Percentiles rank a stretch among this genome's conserved stretches.
These are phyloP conservation scores for Scaptomyza caliginosa DNA, from an alignment of 2,888 invertebrate species.

Conservation along the genomic window DNA sequence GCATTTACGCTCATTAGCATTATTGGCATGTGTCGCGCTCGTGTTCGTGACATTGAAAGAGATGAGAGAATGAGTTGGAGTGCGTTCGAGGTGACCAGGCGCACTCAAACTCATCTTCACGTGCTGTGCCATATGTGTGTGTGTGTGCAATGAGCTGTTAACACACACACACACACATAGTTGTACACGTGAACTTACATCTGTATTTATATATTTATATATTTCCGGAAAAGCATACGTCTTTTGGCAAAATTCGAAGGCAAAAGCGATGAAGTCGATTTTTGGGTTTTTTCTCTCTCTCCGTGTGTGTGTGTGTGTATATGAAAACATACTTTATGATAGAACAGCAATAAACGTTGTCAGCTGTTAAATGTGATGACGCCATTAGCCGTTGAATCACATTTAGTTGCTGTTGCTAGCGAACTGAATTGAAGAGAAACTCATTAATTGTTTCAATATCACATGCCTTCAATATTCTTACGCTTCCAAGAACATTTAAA, in stretches of 20 bases:
- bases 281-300: slow-evolving; percentile 23
- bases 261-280: slow-evolving; percentile 7
- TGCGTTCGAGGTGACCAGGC: slow-evolving; percentile 44
- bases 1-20: slow-evolving; percentile 72
- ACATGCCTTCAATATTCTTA: not conserved
- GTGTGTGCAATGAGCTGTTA: slow-evolving; percentile 48
- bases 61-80: slow-evolving; percentile 5
- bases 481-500: not conserved
- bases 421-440: not conserved
- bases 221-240: slow-evolving; percentile 55
- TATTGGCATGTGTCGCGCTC: slow-evolving; percentile 61
- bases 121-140: slow-evolving; percentile 18
- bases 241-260: slow-evolving; percentile 12
- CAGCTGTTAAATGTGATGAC: slow-evolving; percentile 16
- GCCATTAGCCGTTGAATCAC: slow-evolving; percentile 6
- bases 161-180: slow-evolving; percentile 8
- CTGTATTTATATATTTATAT: slow-evolving; percentile 39
- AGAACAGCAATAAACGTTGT: not conserved
- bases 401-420: slow-evolving; percentile 1
- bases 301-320: no score
- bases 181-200: no score
- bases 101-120: slow-evolving; percentile 44
- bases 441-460: not conserved
- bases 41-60: slow-evolving; percentile 45
- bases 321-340: not conserved